Conservation (phyloP, 2,797 vertebrate genomes). For the Aphelocoma californica region DNA sequence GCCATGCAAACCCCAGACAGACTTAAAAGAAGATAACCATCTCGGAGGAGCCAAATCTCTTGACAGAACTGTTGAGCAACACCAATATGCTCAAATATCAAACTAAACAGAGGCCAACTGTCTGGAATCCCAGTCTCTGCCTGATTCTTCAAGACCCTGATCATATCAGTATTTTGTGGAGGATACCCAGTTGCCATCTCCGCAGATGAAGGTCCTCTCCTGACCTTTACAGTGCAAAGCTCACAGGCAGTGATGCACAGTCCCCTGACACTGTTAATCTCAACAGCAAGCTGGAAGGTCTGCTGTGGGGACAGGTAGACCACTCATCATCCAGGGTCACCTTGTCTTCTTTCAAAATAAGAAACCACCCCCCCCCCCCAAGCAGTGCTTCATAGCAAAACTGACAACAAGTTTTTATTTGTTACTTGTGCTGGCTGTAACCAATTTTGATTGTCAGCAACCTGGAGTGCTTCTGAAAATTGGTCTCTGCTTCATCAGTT, state of each 20-base stretch:
- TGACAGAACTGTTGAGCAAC: neutral
- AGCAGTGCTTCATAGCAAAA: neutral
- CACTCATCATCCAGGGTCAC: neutral
- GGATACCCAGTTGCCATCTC: neutral
- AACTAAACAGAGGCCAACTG: neutral
- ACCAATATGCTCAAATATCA: neutral
- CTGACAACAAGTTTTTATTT: neutral
- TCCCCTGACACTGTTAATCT: neutral
- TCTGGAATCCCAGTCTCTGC: neutral
- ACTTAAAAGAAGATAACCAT: neutral
- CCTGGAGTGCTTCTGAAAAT: neutral
- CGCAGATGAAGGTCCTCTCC: neutral
- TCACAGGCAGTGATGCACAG: neutral
- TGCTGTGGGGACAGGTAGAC: accelerated
- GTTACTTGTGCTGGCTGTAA: neutral
- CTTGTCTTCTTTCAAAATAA: neutral
- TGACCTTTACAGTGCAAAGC: neutral
- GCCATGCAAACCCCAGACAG: neutral
- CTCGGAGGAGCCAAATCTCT: neutral
- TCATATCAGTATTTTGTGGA: neutral
- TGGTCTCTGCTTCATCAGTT: neutral
- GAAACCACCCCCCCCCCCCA: accelerated
- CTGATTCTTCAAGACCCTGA: neutral
- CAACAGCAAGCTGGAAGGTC: neutral
- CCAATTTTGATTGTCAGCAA: neutral